Base-by-base conservation (phyloP, 2,797 vertebrate species). In the Steatocranus sp. region DNA sequence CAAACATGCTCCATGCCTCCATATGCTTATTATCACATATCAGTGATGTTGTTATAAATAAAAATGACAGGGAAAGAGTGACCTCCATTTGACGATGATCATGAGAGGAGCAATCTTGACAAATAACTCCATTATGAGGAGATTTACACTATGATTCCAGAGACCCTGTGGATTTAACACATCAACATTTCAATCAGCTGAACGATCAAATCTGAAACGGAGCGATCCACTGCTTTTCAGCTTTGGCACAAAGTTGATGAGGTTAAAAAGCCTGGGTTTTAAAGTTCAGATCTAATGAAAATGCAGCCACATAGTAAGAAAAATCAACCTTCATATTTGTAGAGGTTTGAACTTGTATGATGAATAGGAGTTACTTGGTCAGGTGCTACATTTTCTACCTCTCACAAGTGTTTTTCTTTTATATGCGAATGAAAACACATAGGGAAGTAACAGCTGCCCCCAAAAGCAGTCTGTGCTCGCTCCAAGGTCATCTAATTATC, bases 51-150 rank as follows among this genome's bases (percentile, higher is more conserved):
- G 18, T 12, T 18, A 5, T 46, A 58, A 79, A 87, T 79, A 80
- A 81, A 79, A 84, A 53, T 18, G 15, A 48, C 12, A 9, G 2
- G 4, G 20, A 77, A 81, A 51, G 41, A 18, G 7, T 32, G 53
- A 87, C 86, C 75, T 86, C 49, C 20, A 8, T 70, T 85, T 80
- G 63, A 75, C 23, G 36, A 81, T 75, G 23, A 38, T 79, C 10
- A 23, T 2, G 23, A 58, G 23, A 43, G 27, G 18, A 48, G 81
- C 81, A 23, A 20, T 84, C 23, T 5, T 46, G 9, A 14, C 25
- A 9, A 63, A 80, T 80, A 32, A 48, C 17, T 73, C 46, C 68
- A 73, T 73, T 73, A 73, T 32, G 25, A 48, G 25, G 25, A 30
- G 41, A 73, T 73, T 73, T 73, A 48, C 10, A 73, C 25, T 73